A percentile compares a stretch with the other conserved stretches of the same genome.
Evolutionary conservation across 1,140 invertebrate genomes (phyloP).

Genomic region (Pteromalus puparum): DNA sequence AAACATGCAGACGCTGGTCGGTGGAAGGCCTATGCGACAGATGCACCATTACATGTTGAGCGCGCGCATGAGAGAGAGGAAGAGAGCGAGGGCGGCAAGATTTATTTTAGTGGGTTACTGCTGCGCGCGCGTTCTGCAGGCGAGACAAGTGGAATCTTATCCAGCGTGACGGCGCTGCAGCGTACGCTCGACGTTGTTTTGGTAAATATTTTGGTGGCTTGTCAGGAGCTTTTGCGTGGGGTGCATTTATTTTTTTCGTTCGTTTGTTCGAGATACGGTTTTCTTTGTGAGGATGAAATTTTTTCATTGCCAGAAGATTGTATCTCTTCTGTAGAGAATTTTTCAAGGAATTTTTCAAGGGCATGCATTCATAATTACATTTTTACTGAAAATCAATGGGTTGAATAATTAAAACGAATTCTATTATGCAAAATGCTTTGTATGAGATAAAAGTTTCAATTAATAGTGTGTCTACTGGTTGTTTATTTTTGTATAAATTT

Average conservation of each 20-base stretch:
- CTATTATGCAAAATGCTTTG: too few species aligned
- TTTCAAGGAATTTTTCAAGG: too few species aligned
- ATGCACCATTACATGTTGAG: background rate
- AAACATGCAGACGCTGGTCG: constrained; percentile 33
- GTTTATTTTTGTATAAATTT: too few species aligned
- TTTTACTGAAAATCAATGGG: too few species aligned
- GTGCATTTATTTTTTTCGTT: background rate
- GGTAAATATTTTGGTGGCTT: constrained; percentile 13
- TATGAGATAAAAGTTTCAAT: too few species aligned
- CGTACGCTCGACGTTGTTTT: background rate
- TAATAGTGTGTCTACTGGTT: too few species aligned
- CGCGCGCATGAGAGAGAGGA: background rate
- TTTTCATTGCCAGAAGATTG: too few species aligned
- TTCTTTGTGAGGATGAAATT: too few species aligned
- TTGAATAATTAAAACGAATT: too few species aligned
- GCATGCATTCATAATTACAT: too few species aligned
- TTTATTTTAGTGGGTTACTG: constrained; percentile 25
- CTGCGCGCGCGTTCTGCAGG: background rate
- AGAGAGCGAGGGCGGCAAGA: background rate
- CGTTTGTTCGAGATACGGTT: background rate
- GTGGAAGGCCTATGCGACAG: constrained; percentile 4
- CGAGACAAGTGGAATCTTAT: constrained; percentile 18
- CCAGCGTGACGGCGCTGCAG: background rate
- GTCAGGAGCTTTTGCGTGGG: background rate
- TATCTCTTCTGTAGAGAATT: too few species aligned